phyloP scores from a whole-genome alignment of 1,140 invertebrate species.

The Aphelenchoides fujianensis region DNA sequence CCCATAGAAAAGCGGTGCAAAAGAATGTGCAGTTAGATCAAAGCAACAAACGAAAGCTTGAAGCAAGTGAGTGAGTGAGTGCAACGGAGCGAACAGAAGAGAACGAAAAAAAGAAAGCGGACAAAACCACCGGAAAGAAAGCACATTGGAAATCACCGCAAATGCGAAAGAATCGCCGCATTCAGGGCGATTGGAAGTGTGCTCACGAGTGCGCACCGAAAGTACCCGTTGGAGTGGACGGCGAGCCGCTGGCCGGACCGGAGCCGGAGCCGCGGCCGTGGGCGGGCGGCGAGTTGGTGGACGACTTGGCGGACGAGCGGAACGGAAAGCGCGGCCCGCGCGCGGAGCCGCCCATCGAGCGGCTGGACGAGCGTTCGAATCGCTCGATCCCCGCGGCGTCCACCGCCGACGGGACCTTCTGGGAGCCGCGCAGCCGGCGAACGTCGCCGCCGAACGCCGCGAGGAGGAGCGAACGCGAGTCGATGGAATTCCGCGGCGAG shows the following conservation, averaged over 20 bases:
- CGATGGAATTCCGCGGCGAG: slow-evolving; percentile 35
- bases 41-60: slow-evolving; percentile 5
- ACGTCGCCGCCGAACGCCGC: slow-evolving; percentile 32
- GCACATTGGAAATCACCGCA: background rate
- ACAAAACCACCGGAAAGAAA: background rate
- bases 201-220: background rate
- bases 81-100: background rate
- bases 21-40: background rate
- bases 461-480: slow-evolving; percentile 30
- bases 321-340: slow-evolving; percentile 39
- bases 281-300: slow-evolving; percentile 32
- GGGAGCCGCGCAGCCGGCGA: background rate
- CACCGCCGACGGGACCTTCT: slow-evolving; percentile 15
- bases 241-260: slow-evolving; percentile 5
- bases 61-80: background rate
- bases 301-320: slow-evolving; percentile 32
- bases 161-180: background rate
- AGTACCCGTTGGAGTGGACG: slow-evolving; percentile 9
- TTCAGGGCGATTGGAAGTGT: background rate
- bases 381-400: slow-evolving; percentile 13
- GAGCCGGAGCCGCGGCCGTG: slow-evolving; percentile 9
- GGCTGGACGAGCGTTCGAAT: slow-evolving; percentile 19
- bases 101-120: background rate
- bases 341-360: slow-evolving; percentile 19
- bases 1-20: slow-evolving; percentile 10